Evolutionary conservation across 2,888 invertebrate genomes (phyloP).

Genomic region (Clusia tigrina): DNA sequence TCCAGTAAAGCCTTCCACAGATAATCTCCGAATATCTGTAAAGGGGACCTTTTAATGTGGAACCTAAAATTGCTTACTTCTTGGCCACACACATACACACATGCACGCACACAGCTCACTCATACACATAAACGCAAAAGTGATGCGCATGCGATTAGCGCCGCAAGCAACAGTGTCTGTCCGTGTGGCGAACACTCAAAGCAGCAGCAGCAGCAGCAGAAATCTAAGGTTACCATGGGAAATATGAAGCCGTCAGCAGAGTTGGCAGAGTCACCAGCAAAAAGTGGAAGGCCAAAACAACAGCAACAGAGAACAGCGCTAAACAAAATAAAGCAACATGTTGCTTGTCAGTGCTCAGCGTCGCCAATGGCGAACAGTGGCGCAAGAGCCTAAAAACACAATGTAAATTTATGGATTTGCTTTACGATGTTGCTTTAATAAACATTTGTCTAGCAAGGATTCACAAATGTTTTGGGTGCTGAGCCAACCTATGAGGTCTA

Average conservation of each 20-base stretch:
- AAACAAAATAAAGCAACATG: conserved; percentile 18
- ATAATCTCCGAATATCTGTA: conserved; percentile 5
- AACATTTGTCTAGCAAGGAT: no score
- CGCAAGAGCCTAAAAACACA: no score
- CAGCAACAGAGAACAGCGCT: neutral
- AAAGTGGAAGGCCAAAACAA: neutral
- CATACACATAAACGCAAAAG: neutral
- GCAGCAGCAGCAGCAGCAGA: no score
- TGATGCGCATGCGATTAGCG: conserved; percentile 20
- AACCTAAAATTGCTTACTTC: conserved; percentile 16
- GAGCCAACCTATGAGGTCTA: no score
- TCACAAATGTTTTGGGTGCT: no score
- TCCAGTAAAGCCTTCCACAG: neutral
- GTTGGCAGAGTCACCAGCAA: neutral
- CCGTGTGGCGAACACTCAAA: no score
- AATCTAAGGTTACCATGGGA: conserved; percentile 20
- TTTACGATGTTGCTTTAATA: no score
- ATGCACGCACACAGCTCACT: conserved; percentile 14
- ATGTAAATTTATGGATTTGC: no score
- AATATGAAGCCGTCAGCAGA: neutral
- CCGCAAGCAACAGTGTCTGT: conserved; percentile 29
- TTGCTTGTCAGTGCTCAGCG: conserved; percentile 15
- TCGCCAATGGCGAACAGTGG: neutral
- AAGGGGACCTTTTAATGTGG: conserved; percentile 15
- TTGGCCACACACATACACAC: conserved; percentile 16